These are phyloP conservation scores for Petrolisthes manimaculis DNA, from an alignment of 2,888 invertebrate genomes.

Conservation along the genomic window DNA sequence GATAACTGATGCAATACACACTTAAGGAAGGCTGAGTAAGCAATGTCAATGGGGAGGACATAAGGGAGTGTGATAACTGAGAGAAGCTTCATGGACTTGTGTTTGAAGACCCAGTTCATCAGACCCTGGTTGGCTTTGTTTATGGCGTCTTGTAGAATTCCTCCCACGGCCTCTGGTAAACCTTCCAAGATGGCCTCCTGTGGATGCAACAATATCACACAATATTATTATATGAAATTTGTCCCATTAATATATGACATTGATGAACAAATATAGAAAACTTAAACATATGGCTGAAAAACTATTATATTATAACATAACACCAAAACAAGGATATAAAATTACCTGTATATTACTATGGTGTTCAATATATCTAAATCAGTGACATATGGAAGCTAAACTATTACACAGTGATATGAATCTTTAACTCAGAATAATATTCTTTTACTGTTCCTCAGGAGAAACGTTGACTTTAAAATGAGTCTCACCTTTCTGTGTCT, in stretches of 20 bases:
- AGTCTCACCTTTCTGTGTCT: constrained; percentile 45
- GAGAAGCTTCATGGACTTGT: constrained; percentile 83
- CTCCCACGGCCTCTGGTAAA: constrained; percentile 89
- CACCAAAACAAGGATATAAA: no score
- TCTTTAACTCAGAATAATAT: no score
- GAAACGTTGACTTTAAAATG: no score
- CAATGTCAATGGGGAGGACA: constrained; percentile 87
- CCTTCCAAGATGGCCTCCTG: constrained; percentile 89
- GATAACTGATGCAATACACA: constrained; percentile 69
- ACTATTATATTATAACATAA: no score
- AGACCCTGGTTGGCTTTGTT: constrained; percentile 92
- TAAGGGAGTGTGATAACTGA: constrained; percentile 87
- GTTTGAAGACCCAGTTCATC: constrained; percentile 90
- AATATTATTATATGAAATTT: neutral
- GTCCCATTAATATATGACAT: neutral
- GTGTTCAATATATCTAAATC: no score
- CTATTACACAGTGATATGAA: no score
- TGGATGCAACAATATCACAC: constrained; percentile 61
- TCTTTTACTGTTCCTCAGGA: no score
- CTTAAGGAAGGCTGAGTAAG: constrained; percentile 88
- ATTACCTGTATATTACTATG: neutral
- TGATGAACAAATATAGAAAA: neutral
- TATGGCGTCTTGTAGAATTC: constrained; percentile 92
- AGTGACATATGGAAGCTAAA: no score
- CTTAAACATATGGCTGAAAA: no score